Conservation (phyloP, 35 echinoderm and acorn worm genomes). For the Eucidaris tribuloides region DNA sequence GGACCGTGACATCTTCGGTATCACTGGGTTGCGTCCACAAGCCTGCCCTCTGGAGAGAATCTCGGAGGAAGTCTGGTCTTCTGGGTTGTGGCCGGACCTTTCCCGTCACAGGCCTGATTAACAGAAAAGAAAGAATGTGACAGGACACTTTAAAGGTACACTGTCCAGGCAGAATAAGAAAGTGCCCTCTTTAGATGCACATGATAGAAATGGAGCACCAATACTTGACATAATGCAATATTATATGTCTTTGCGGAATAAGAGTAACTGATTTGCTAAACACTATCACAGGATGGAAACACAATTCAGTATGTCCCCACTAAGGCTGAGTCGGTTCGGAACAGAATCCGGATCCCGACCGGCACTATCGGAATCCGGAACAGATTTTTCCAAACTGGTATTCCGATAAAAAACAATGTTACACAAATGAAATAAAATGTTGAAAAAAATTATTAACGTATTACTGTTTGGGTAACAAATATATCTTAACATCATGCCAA, state of each 20-base stretch:
- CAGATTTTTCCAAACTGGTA: no score
- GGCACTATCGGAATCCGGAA: no score
- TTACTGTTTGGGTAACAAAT: no score
- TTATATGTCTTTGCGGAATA: background rate
- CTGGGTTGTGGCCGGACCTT: slow-evolving; percentile 5
- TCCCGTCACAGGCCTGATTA: background rate
- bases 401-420: no score
- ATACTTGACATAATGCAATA: background rate
- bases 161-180: no score
- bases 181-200: no score
- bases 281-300: background rate
- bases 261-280: background rate
- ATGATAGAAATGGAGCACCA: background rate
- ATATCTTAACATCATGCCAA: no score
- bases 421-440: no score
- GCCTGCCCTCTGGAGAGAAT: slow-evolving; percentile 8
- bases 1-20: no score
- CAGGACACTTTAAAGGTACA: background rate
- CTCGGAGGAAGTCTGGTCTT: slow-evolving; percentile 9
- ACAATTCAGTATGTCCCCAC: background rate
- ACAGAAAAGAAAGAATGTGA: background rate
- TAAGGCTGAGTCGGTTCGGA: no score
- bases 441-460: no score
- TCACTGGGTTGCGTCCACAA: background rate
- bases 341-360: no score